phyloP scores from a whole-genome alignment of 2,113 vertebrate species.

The Eulacestoma nigropectus region DNA sequence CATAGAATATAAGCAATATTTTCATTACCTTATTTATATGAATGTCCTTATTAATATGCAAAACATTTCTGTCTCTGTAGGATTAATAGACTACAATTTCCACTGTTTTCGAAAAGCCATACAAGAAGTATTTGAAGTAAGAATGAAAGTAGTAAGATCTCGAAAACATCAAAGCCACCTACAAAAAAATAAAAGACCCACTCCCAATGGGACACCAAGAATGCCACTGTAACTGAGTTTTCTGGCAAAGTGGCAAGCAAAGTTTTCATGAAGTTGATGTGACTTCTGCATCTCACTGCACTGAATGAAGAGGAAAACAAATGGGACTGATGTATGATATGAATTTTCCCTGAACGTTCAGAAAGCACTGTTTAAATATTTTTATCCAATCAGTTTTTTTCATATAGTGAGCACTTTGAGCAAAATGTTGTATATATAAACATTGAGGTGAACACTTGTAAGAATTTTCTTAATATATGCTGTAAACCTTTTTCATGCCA shows the following conservation, averaged over 20 bases:
- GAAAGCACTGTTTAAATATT: slow-evolving; percentile 66
- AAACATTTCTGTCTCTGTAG: slow-evolving; percentile 65
- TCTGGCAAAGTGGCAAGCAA: background rate
- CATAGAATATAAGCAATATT: background rate
- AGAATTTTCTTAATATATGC: slow-evolving; percentile 68
- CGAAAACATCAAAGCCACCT: slow-evolving; percentile 84
- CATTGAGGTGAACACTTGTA: slow-evolving; percentile 67
- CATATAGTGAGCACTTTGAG: slow-evolving; percentile 74
- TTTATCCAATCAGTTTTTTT: slow-evolving; percentile 65
- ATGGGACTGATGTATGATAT: slow-evolving; percentile 25
- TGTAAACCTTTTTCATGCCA: slow-evolving; percentile 69
- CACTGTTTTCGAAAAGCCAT: slow-evolving; percentile 96
- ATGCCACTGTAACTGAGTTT: slow-evolving; percentile 62
- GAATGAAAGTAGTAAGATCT: slow-evolving; percentile 85
- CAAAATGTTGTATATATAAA: slow-evolving; percentile 72
- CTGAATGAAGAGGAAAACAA: slow-evolving; percentile 43
- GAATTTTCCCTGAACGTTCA: slow-evolving; percentile 31
- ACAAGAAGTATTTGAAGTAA: slow-evolving; percentile 93
- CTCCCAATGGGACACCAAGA: slow-evolving; percentile 76
- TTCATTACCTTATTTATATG: background rate
- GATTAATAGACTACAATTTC: slow-evolving; percentile 96
- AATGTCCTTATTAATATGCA: background rate
- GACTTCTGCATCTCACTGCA: slow-evolving; percentile 49
- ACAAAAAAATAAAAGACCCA: slow-evolving; percentile 79
- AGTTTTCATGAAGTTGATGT: background rate